Evolutionary conservation across 2,888 invertebrate species (phyloP), one percentile per base, ranked within the genome.

Genomic region (Athalia circularis): DNA sequence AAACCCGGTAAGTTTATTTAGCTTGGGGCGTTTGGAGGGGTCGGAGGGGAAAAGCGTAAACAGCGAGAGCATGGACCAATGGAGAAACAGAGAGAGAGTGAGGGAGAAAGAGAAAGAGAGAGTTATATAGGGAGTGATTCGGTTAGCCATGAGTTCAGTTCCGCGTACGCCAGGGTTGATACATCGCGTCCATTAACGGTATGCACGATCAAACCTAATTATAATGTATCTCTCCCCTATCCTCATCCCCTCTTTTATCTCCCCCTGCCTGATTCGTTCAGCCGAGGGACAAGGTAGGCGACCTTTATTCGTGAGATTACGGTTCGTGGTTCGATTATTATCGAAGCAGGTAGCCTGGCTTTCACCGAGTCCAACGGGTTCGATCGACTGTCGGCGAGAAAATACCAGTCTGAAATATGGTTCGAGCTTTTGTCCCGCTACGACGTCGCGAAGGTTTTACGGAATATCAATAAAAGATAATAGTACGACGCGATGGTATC

Each of bases 111-210:
- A 83, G 81, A 83, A 81, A 81, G 82, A 82, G 62, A 82, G 75
- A 75, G 72, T 29, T 68, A 15, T 47, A 43, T 7, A 59, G 75
- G 59, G 54, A 75, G 45, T 86, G 86, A 88, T 86, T 86, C 81
- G 84, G 84, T 88, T 87, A 88, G 80, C 84, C 81, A 81, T 82
- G 81, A 85, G 82, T 84, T 83, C 84, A 83, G 82, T 84, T 81
- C 61, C 75, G 75, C 75, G 74, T 72, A 80, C 65, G 77, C 77
- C 75, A 50, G 76, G 79, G 81, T 80, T 84, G 82, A 85, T 86
- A 85, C 84, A 85, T 84, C 81, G 83, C 83, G 80, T 86, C 86
- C 87, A 86, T 87, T 88, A 88, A 88, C 83, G 84, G 83, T 84
- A 85, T 83, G 84, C 84, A 81, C 84, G 84, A 86, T 85, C 85